phyloP scores from a whole-genome alignment of 2,888 invertebrate genomes.

The Leptopilina drosophilae region DNA sequence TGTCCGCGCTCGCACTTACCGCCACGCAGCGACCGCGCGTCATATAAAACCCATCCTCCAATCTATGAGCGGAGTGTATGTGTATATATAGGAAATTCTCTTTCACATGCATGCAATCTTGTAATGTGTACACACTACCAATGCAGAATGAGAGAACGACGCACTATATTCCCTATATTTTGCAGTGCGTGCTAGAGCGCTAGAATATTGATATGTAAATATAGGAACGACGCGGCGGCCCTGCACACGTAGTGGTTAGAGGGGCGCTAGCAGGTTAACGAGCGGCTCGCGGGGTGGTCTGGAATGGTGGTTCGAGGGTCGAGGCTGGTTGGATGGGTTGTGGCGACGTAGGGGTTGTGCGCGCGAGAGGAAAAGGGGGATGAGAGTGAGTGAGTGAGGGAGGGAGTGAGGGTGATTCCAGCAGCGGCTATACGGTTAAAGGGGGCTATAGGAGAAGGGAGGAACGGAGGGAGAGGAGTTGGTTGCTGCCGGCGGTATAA shows the following conservation, averaged over 20 bases:
- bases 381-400: no score
- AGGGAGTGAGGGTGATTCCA: constrained; percentile 45
- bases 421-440: constrained; percentile 40
- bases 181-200: constrained; percentile 56
- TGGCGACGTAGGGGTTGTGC: constrained; percentile 54
- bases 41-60: constrained; percentile 21
- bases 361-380: constrained; percentile 43
- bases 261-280: constrained; percentile 75
- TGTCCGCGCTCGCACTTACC: constrained; percentile 52
- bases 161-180: constrained; percentile 40
- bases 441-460: constrained; percentile 58
- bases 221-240: constrained; percentile 64
- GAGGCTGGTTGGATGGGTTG: constrained; percentile 48
- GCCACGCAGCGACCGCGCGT: constrained; percentile 42
- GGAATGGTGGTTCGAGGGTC: constrained; percentile 50
- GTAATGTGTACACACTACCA: background rate
- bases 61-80: background rate
- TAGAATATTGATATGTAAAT: constrained; percentile 76
- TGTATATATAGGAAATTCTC: background rate
- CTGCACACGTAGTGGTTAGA: constrained; percentile 50
- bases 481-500: constrained; percentile 75
- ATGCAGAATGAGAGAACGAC: background rate
- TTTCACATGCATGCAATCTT: background rate
- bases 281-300: constrained; percentile 73
- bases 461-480: constrained; percentile 64